Evolutionary conservation across 1,140 invertebrate species (phyloP), one percentile per base, ranked within the genome.

Genomic region (Drosophila ficusphila): DNA sequence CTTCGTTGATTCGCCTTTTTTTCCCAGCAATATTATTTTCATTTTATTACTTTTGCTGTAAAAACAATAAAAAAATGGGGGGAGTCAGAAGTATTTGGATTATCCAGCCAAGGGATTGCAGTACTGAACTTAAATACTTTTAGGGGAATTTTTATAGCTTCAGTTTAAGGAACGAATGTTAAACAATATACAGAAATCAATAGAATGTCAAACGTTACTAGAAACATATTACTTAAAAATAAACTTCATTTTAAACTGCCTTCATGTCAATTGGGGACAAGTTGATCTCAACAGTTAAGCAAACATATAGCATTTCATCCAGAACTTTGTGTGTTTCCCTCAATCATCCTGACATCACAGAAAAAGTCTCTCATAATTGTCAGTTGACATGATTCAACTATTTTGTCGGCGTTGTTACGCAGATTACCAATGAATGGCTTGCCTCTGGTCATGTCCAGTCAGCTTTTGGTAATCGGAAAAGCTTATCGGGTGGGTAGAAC

Each of bases 11-110:
- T 57, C 61, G 18, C 31, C 54, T 56, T 38, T 57, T 31, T 33
- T 18, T 34, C 33, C 16, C 29, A 21, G 46, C 64, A 78, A 67
- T 83, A 75, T 78, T 47, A 83, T 83, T 83, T 72, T 44, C 58
- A 62, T 71, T 83, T 79, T 61, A 62, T 54, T 65, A 29, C 34
- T 41, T 46, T 21, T 38, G 23, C 23, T 27, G 27, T 3, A 49
- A 49, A 44, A 51, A 34, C 14, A 38, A 49, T 49, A 18, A 41
- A 27, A 27, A 38, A 49, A 21, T 23, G 8, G 11, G 44, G 57
- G 12, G 9, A 36, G 23, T 23, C 29, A 23, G 23, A 71, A 58
- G 52, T 42, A 70, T 58, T 70, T 36, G 29, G 44, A 36, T 70
- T 25, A 71, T 58, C 36, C 33, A 23, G 38, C 16, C 56, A 54